Conservation (phyloP, 2,113 vertebrate species). For the Mystacornis crossleyi region DNA sequence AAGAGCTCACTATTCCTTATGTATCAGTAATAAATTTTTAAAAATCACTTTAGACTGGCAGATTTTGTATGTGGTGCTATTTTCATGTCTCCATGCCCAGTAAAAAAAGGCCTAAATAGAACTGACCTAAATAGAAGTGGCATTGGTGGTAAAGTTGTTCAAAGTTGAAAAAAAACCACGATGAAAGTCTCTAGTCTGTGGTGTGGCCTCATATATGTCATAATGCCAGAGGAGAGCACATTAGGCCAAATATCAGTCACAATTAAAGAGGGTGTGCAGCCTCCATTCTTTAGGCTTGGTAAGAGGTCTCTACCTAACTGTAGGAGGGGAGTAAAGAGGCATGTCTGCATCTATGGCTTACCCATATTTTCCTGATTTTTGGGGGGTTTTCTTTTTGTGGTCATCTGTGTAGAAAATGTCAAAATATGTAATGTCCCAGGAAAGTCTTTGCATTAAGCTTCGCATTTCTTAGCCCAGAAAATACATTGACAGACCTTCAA, state of each 20-base stretch:
- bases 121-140: background rate
- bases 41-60: background rate
- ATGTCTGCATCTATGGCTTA: background rate
- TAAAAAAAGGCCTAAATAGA: background rate
- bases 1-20: background rate
- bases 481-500: background rate
- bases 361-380: background rate
- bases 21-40: background rate
- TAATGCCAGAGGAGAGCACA: slow-evolving; percentile 64
- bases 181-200: slow-evolving; percentile 72
- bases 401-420: background rate
- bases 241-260: slow-evolving; percentile 25
- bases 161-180: slow-evolving; percentile 7
- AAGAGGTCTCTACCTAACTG: background rate
- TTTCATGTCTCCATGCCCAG: background rate
- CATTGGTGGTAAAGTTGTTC: slow-evolving; percentile 63
- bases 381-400: background rate
- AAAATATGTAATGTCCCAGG: background rate
- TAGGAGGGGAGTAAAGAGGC: background rate
- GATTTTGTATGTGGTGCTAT: background rate
- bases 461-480: background rate
- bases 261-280: slow-evolving; percentile 67
- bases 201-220: slow-evolving; percentile 75
- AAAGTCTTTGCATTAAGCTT: background rate
- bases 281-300: slow-evolving; percentile 78